Evolutionary conservation across 2,888 invertebrate species (phyloP), one percentile per base, ranked within the genome.

Genomic region (Cephus runcator): DNA sequence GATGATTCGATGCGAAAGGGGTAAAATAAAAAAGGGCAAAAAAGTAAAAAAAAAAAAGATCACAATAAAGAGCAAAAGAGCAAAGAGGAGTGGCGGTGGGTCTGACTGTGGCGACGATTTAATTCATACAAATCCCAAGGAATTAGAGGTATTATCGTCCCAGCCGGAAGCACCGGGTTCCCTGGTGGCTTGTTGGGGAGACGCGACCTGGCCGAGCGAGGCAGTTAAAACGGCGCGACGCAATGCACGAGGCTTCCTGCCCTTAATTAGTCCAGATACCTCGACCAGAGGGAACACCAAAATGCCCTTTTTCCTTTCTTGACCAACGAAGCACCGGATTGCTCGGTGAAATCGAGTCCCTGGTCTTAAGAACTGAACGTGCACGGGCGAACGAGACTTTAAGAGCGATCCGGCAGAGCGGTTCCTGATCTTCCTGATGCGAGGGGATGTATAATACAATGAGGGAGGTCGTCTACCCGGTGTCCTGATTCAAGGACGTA

Each of bases 251-350:
- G 71, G 3, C 71, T 30, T 33, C 71, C 30, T 71, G 11, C 79
- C 84, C 79, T 85, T 85, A 85, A 85, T 84, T 85, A 84, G 79
- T 84, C 84, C 79, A 81, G 85, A 85, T 85, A 84, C 84, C 80
- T 81, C 83, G 79, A 73, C 76, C 78, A 69, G 23, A 34, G 40
- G 74, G 82, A 80, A 34, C 1, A 34, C 34, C 3, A 35, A 35
- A 35, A 12, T 35, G 35, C 12, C 35, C 11, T 11, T 35, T 12
- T 12, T 35, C 3, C 12, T 35, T 3, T 35, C 3, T 0, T 3
- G 12, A 35, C 11, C 11, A 35, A 35, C 35, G 78, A 79, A 85
- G 81, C 79, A 83, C 80, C 81, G 79, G 81, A 82, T 75, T 76
- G 73, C 40, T 4, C 40, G 9, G 23, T 23, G 40, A 56, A 56